Evolutionary conservation across 2,113 vertebrate genomes (phyloP).

Genomic region (Microtus oregoni): DNA sequence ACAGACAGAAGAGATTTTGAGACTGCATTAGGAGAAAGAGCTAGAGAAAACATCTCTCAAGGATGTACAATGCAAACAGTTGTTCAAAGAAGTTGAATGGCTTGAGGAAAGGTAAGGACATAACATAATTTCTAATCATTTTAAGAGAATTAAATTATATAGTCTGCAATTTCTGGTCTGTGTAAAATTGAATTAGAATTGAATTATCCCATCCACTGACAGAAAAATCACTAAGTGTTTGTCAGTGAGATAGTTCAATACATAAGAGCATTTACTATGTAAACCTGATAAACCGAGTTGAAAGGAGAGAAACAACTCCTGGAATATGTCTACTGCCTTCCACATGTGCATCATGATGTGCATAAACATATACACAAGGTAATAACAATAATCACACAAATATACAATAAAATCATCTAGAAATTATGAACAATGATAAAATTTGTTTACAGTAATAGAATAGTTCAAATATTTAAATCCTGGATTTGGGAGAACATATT

Average conservation of each 20-base stretch:
- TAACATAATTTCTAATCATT: neutral
- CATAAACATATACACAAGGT: neutral
- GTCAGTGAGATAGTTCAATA: neutral
- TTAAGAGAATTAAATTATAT: neutral
- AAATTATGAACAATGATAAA: neutral
- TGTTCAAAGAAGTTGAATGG: neutral
- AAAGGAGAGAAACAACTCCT: neutral
- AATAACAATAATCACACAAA: neutral
- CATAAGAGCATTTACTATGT: too few relatives aligned
- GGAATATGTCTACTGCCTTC: neutral
- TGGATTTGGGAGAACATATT: neutral
- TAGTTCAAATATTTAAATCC: neutral
- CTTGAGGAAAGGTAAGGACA: neutral
- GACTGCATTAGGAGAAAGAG: neutral
- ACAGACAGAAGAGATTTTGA: neutral
- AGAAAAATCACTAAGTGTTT: neutral
- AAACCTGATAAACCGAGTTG: neutral
- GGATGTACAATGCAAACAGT: neutral
- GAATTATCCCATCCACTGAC: neutral
- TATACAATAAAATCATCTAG: neutral
- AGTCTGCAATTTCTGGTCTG: neutral
- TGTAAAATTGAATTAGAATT: conserved; percentile 6
- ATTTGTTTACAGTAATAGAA: neutral
- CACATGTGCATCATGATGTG: neutral
- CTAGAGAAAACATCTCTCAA: neutral